Base-by-base conservation (phyloP, 1,140 invertebrate species). In the Drosophila navojoa region DNA sequence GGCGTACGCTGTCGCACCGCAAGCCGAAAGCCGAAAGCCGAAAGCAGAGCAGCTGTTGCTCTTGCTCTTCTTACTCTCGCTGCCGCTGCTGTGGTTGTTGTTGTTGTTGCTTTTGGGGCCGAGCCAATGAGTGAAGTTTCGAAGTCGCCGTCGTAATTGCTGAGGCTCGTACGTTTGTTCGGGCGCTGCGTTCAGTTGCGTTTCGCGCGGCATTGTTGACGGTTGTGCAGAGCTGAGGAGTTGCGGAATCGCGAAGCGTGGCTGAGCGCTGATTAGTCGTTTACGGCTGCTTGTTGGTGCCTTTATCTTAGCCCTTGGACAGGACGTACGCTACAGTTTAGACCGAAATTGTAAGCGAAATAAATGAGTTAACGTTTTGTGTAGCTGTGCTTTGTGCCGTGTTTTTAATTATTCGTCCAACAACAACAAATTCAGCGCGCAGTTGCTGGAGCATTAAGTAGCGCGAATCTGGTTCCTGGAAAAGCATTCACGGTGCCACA, bases 101-200 rank as follows among this genome's bases (percentile, higher is more conserved):
- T 59, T 22, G 54, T 40, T 42, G 54, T 35, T 29, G 16, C 25
- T n/a, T 45, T 35, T 22, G 19, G 58, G 69, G 49, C 69, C 74
- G 78, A 81, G 47, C 45, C 44, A 77, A 54, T 42, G 42, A 55
- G 38, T 55, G 70, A 68, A 68, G 55, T 72, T 45, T 16, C 35
- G 15, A 55, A 63, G 50, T 64, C 22, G n/a, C 44, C 59, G 53
- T 58, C 70, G 70, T 54, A 73, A 66, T 62, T 62, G 71, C 61
- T 52, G 40, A 47, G 60, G 38, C 35, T 45, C 42, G 42, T 45
- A 9, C 59, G 32, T 44, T 57, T 29, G 69, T n/a, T 69, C 44
- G 42, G 19, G 44, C 54, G 57, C 40, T 55, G 35, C 69, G 35
- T 54, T 79, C 79, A 82, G 80, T 82, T 79, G 62, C 67, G 72